These are phyloP conservation scores for Capitulum mitella DNA, from an alignment of 2,888 invertebrate species.

Conservation along the genomic window DNA sequence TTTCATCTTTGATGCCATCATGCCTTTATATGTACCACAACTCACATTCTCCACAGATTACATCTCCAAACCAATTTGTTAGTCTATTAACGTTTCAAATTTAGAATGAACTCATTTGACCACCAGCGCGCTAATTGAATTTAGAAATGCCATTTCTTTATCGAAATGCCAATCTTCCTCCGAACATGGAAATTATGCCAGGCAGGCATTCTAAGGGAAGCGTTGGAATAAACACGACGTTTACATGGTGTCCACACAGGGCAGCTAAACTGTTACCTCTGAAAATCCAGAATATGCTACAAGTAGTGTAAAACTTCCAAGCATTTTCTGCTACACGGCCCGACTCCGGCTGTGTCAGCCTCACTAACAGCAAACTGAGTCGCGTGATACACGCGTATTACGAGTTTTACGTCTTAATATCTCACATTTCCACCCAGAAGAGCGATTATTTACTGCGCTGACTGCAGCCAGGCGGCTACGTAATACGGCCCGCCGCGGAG, in stretches of 20 bases:
- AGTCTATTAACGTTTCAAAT: constrained; percentile 2
- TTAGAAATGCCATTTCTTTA: not conserved
- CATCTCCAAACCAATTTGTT: not conserved
- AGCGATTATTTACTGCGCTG: no score
- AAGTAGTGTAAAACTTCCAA: no score
- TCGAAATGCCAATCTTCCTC: constrained; percentile 1
- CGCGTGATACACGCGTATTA: no score
- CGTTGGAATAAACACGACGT: not conserved
- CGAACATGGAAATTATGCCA: not conserved
- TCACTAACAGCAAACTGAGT: no score
- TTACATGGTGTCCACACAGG: not conserved
- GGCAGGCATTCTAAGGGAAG: not conserved
- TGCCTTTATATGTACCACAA: constrained; percentile 9
- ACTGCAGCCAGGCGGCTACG: no score
- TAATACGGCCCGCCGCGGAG: not conserved
- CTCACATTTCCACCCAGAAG: no score
- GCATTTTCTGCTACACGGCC: no score
- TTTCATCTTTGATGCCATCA: not conserved
- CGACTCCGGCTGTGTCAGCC: no score
- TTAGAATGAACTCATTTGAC: not conserved
- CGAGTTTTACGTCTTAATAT: no score
- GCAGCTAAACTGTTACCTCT: no score
- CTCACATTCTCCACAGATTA: not conserved
- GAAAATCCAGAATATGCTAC: no score
- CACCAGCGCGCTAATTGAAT: not conserved